Conservation (phyloP, 1,140 invertebrate genomes). For the Eueides isabella region DNA sequence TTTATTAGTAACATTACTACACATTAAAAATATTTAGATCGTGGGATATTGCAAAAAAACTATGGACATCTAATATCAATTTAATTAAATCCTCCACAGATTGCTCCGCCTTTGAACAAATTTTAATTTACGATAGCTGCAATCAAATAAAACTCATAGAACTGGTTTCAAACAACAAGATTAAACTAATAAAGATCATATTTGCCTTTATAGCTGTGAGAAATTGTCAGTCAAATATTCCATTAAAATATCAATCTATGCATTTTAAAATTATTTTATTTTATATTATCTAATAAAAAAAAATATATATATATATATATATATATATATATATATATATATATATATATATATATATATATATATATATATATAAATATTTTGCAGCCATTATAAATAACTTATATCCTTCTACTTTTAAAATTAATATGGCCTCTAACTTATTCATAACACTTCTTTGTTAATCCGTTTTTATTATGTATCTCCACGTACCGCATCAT, state of each 20-base stretch:
- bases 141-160: conserved; percentile 16
- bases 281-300: no score
- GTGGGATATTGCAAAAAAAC: conserved; percentile 3
- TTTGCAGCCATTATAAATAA: no score
- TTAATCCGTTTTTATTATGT: conserved; percentile 30
- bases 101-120: conserved; percentile 3
- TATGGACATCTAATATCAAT: conserved; percentile 1
- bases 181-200: conserved; percentile 17
- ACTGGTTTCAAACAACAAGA: conserved; percentile 36
- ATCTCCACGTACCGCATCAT: conserved; percentile 16
- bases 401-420: no score
- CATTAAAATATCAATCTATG: conserved; percentile 2
- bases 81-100: background rate
- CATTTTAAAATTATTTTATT: no score
- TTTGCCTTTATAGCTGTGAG: background rate
- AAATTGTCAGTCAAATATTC: conserved; percentile 16
- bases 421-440: no score
- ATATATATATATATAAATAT: no score
- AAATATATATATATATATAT: no score
- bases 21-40: background rate
- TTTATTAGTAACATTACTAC: background rate
- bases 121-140: conserved; percentile 2
- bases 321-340: no score
- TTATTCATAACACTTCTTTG: background rate
- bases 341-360: no score